These are phyloP conservation scores for Drosophila nigromelanica DNA, from an alignment of 1,140 invertebrate genomes.

Conservation along the genomic window DNA sequence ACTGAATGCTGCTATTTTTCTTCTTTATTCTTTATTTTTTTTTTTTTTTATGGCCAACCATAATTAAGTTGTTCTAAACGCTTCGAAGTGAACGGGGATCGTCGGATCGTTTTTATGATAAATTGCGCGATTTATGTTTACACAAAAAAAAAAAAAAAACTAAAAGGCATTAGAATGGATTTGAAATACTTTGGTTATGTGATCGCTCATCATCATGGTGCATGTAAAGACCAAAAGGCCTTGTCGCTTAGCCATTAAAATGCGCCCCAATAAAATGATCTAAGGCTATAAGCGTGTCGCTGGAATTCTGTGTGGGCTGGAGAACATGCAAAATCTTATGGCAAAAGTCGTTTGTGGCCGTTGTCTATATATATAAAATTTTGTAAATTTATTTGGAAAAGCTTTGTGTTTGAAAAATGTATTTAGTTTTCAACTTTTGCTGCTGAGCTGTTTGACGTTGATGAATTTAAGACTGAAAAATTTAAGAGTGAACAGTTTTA, in stretches of 20 bases:
- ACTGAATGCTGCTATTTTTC: slow-evolving; percentile 27
- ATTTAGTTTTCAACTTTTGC: neutral
- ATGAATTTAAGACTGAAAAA: neutral
- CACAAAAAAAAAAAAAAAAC: slow-evolving; percentile 3
- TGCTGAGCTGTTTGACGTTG: slow-evolving; percentile 13
- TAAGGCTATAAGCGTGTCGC: slow-evolving; percentile 3
- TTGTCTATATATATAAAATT: slow-evolving; percentile 6
- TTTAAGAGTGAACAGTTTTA: neutral
- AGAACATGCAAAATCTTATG: slow-evolving; percentile 28
- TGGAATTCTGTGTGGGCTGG: slow-evolving; percentile 30
- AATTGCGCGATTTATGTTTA: slow-evolving; percentile 47
- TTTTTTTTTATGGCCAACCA: slow-evolving; percentile 31
- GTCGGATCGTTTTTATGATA: slow-evolving; percentile 39
- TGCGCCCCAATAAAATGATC: slow-evolving; percentile 27
- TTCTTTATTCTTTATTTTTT: no score
- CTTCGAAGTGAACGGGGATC: neutral
- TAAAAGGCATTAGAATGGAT: slow-evolving; percentile 24
- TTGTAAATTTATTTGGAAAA: slow-evolving; percentile 15
- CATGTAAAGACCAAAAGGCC: slow-evolving; percentile 22
- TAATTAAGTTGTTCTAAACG: slow-evolving; percentile 43
- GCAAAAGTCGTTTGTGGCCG: slow-evolving; percentile 21
- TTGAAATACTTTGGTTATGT: slow-evolving; percentile 17
- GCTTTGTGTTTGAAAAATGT: slow-evolving; percentile 2
- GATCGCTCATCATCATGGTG: slow-evolving; percentile 27
- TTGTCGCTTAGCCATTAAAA: slow-evolving; percentile 31